Conservation (phyloP, 2,888 invertebrate species). For the Pelosia muscerda region DNA sequence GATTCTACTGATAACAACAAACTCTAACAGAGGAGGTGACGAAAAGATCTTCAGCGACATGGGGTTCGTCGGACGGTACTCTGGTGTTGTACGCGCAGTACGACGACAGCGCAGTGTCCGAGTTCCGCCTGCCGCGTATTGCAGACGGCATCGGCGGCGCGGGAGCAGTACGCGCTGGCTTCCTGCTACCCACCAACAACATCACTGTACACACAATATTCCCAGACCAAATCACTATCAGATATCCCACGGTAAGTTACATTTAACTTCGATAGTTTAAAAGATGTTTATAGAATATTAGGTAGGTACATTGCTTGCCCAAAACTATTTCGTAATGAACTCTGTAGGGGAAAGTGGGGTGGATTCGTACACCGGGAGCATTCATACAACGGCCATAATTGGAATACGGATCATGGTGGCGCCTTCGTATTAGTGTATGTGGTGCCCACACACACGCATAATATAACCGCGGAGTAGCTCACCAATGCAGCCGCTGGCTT, state of each 20-base stretch:
- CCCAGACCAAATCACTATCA: slow-evolving; percentile 92
- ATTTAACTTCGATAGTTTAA: neutral
- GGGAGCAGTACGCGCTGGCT: slow-evolving; percentile 85
- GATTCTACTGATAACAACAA: too few relatives aligned
- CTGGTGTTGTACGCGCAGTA: slow-evolving; percentile 95
- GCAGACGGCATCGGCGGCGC: slow-evolving; percentile 89
- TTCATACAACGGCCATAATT: too few relatives aligned
- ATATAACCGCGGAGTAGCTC: too few relatives aligned
- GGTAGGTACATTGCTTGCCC: neutral
- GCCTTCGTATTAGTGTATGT: too few relatives aligned
- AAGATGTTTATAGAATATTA: neutral
- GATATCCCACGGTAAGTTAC: slow-evolving; percentile 92
- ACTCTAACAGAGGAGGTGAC: slow-evolving; percentile 93
- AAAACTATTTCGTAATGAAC: neutral
- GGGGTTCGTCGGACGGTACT: slow-evolving; percentile 94
- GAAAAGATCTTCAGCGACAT: slow-evolving; percentile 92
- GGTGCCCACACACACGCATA: too few relatives aligned
- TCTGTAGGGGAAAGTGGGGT: too few relatives aligned
- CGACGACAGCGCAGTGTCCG: slow-evolving; percentile 93
- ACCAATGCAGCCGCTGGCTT: too few relatives aligned
- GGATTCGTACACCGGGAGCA: too few relatives aligned
- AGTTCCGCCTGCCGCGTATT: slow-evolving; percentile 93
- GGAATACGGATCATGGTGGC: too few relatives aligned
- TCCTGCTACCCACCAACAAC: slow-evolving; percentile 75
- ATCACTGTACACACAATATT: slow-evolving; percentile 88